Evolutionary conservation across 2,113 vertebrate genomes (phyloP).

Genomic region (Mastomys coucha): DNA sequence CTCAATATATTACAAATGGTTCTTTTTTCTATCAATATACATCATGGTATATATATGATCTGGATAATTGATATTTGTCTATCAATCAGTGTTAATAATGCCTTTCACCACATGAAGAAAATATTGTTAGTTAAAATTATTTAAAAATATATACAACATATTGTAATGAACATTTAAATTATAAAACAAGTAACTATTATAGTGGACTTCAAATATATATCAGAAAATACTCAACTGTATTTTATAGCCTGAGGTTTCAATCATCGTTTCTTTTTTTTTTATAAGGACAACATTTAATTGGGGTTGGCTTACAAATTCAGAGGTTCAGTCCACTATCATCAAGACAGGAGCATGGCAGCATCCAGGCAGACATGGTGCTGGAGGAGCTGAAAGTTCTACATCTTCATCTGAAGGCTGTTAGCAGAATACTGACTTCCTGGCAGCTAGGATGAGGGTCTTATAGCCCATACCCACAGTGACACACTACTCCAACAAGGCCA

Average conservation of each 20-base stretch:
- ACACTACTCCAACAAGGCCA: no score
- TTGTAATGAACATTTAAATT: neutral
- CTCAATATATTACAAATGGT: neutral
- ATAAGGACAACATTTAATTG: no score
- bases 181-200: neutral
- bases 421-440: no score
- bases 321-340: no score
- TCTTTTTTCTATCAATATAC: neutral
- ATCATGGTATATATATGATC: conserved; percentile 1
- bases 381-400: no score
- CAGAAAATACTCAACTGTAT: neutral
- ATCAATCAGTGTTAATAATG: neutral
- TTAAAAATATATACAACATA: neutral
- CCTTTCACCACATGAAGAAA: neutral
- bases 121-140: neutral
- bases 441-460: no score
- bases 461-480: no score
- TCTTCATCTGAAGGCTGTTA: no score
- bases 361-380: no score
- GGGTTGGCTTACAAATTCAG: no score
- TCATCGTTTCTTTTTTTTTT: neutral
- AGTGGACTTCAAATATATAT: neutral
- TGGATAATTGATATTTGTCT: neutral
- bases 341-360: no score
- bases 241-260: neutral